Conservation (phyloP, 2,888 invertebrate species). For the Xanthorhoe designata region DNA sequence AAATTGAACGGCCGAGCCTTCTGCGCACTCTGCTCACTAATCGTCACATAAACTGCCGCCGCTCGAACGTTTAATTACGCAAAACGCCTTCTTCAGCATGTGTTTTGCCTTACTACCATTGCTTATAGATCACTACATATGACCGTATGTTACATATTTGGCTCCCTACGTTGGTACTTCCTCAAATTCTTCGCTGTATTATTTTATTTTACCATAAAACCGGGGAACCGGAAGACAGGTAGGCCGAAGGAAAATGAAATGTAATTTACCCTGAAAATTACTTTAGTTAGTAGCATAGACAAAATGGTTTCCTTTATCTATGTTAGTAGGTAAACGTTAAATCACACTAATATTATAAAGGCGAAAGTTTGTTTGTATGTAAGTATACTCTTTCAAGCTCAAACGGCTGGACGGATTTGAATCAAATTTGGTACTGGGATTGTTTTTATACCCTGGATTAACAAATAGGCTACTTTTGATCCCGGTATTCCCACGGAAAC, state of each 20-base stretch:
- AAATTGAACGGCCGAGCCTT: constrained; percentile 85
- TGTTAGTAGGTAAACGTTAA: constrained; percentile 12
- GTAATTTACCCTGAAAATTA: constrained; percentile 26
- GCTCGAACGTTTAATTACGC: constrained; percentile 80
- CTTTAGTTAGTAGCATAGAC: constrained; percentile 18
- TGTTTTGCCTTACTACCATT: constrained; percentile 44
- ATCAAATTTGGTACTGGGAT: too few relatives aligned
- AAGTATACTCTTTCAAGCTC: too few relatives aligned
- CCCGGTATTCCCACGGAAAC: too few relatives aligned
- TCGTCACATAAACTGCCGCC: constrained; percentile 82
- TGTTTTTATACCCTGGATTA: too few relatives aligned
- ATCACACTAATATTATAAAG: neutral
- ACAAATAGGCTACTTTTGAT: too few relatives aligned
- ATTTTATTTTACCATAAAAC: constrained; percentile 24
- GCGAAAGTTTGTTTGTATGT: too few relatives aligned
- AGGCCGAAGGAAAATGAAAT: constrained; percentile 22
- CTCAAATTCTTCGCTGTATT: constrained; percentile 22
- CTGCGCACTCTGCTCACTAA: constrained; percentile 81
- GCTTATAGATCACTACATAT: constrained; percentile 35
- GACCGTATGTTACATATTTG: constrained; percentile 15
- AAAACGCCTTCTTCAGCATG: constrained; percentile 69
- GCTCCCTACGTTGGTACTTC: constrained; percentile 14
- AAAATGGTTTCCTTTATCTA: too few relatives aligned
- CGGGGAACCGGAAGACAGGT: constrained; percentile 27
- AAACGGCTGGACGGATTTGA: too few relatives aligned